phyloP scores from a whole-genome alignment of 2,888 invertebrate genomes.

The Eledone cirrhosa region DNA sequence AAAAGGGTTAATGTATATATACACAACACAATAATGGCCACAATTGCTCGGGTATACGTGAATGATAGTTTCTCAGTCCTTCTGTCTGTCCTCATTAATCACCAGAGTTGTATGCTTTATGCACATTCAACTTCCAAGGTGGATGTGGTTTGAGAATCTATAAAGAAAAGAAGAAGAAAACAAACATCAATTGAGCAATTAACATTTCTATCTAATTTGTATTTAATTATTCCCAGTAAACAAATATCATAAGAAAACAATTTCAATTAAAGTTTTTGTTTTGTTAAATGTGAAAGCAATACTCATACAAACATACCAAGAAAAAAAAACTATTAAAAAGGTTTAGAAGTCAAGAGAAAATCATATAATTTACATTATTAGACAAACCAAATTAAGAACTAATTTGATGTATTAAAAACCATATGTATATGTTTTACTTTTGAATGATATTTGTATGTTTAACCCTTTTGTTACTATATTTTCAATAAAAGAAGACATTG shows the following conservation, averaged over 20 bases:
- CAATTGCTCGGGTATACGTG: constrained; percentile 15
- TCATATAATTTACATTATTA: no score
- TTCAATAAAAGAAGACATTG: no score
- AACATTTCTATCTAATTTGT: background rate
- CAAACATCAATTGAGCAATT: background rate
- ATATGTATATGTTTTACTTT: no score
- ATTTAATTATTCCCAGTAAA: background rate
- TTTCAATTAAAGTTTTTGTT: background rate
- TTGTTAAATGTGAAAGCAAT: background rate
- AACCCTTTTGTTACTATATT: no score
- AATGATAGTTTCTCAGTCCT: background rate
- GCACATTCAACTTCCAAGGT: constrained; percentile 22
- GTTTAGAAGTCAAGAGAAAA: background rate
- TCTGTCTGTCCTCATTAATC: background rate
- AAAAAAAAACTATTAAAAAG: background rate
- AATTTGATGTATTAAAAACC: no score
- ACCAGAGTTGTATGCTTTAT: background rate
- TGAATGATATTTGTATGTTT: no score
- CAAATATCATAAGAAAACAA: background rate
- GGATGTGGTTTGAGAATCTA: constrained; percentile 27
- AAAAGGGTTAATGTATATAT: no score
- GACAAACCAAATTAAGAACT: no score
- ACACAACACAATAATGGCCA: background rate
- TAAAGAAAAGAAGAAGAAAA: background rate
- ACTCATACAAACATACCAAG: background rate